Conservation (phyloP, 2,888 invertebrate species). For the Cancer borealis region DNA sequence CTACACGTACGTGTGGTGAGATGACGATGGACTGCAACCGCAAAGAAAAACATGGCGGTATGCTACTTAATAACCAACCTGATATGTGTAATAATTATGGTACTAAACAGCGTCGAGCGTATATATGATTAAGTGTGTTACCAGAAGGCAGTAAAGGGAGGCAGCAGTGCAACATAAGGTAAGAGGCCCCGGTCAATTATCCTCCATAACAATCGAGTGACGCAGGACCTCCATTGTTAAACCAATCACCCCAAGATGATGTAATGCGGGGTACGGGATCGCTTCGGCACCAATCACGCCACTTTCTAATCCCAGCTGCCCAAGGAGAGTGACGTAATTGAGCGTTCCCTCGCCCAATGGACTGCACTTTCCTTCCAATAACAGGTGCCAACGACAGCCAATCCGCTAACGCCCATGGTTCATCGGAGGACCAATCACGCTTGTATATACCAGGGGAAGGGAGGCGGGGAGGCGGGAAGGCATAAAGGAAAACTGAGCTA, state of each 20-base stretch:
- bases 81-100: too few relatives aligned
- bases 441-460: neutral
- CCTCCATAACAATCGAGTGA: constrained; percentile 13
- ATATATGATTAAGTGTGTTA: neutral
- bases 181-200: neutral
- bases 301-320: constrained; percentile 10
- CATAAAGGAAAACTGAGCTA: neutral
- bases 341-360: neutral
- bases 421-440: neutral
- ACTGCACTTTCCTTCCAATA: constrained; percentile 14
- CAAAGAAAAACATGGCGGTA: too few relatives aligned
- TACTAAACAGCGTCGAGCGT: too few relatives aligned
- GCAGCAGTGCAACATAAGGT: neutral
- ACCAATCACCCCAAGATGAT: constrained; percentile 6
- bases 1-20: too few relatives aligned
- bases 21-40: too few relatives aligned
- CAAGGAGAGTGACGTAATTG: neutral
- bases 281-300: neutral
- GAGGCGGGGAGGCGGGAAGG: too few relatives aligned
- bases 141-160: neutral
- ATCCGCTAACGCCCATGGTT: constrained; percentile 20
- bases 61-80: too few relatives aligned
- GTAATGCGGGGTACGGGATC: neutral
- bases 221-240: neutral
- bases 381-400: constrained; percentile 2